A percentile compares a stretch with the other conserved stretches of the same genome.
These are phyloP conservation scores for Caloenas nicobarica DNA, from an alignment of 2,113 vertebrate species.

Conservation along the genomic window DNA sequence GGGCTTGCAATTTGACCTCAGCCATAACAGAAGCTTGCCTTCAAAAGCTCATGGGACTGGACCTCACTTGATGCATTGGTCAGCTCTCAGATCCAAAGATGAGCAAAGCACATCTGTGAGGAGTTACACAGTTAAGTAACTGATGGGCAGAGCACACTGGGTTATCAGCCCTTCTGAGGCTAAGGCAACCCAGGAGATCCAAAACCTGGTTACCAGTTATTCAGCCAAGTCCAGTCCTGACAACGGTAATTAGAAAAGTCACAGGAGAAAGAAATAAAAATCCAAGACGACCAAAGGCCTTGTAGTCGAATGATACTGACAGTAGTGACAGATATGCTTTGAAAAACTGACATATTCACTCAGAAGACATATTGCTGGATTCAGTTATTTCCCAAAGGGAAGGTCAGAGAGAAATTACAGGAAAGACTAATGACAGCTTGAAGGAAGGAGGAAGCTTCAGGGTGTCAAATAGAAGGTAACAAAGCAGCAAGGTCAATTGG, in stretches of 20 bases:
- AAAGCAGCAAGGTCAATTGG: not conserved
- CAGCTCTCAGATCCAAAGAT: not conserved
- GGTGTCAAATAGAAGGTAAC: not conserved
- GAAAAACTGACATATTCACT: not conserved
- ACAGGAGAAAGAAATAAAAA: not conserved
- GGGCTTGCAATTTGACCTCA: not conserved
- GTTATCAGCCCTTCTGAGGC: not conserved
- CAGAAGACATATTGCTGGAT: not conserved
- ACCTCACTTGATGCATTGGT: rapidly evolving
- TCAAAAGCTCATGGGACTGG: not conserved
- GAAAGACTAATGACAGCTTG: not conserved
- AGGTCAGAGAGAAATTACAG: not conserved
- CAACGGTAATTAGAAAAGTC: not conserved
- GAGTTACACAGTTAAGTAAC: rapidly evolving
- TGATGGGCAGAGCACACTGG: not conserved
- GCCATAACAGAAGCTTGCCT: not conserved
- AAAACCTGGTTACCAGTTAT: not conserved
- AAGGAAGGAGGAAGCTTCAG: not conserved
- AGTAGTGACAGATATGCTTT: not conserved
- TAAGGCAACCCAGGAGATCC: not conserved
- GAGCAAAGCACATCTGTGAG: rapidly evolving
- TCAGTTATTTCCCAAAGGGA: not conserved
- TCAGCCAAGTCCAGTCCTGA: not conserved
- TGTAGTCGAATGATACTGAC: not conserved
- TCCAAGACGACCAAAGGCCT: not conserved